phyloP scores from a whole-genome alignment of 2,113 vertebrate species.

The Sebastes fasciatus region DNA sequence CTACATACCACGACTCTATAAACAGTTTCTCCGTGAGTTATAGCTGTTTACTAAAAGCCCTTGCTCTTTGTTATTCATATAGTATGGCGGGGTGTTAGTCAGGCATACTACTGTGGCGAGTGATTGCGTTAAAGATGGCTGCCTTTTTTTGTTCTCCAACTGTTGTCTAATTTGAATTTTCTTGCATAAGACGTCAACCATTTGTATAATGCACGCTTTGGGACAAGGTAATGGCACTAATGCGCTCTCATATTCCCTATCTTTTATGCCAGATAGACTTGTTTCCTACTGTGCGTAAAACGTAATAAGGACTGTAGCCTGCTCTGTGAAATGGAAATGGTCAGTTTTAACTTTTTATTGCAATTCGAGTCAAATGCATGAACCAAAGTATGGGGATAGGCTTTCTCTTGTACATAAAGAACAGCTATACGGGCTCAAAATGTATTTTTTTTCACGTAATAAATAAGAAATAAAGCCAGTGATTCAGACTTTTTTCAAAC shows the following conservation, averaged over 20 bases:
- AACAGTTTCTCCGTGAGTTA: conserved; percentile 80
- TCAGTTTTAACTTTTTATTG: conserved; percentile 40
- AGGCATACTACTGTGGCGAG: conserved; percentile 53
- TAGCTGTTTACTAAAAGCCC: conserved; percentile 81
- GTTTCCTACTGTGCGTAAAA: conserved; percentile 43
- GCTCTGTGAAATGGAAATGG: conserved; percentile 38
- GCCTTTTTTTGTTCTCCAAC: conserved; percentile 41
- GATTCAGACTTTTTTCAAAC: conserved; percentile 46
- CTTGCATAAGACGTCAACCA: conserved; percentile 37
- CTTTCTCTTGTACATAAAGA: background rate
- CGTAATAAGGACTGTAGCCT: conserved; percentile 22
- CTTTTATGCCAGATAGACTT: conserved; percentile 34
- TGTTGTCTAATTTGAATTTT: conserved; percentile 45
- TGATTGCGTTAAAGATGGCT: conserved; percentile 27
- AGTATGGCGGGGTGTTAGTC: conserved; percentile 62
- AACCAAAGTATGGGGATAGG: background rate
- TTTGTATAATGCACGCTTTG: conserved; percentile 41
- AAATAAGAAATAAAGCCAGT: background rate
- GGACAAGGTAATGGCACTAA: conserved; percentile 25
- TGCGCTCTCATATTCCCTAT: conserved; percentile 17
- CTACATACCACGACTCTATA: conserved; percentile 77
- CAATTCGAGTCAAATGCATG: background rate
- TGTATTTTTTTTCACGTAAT: background rate
- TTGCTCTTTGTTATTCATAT: conserved; percentile 73
- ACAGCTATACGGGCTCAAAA: background rate